Percentiles rank a stretch among this genome's conserved stretches.
Evolutionary conservation across 2,797 vertebrate genomes (phyloP).

Genomic region (Sebastes nivosus): DNA sequence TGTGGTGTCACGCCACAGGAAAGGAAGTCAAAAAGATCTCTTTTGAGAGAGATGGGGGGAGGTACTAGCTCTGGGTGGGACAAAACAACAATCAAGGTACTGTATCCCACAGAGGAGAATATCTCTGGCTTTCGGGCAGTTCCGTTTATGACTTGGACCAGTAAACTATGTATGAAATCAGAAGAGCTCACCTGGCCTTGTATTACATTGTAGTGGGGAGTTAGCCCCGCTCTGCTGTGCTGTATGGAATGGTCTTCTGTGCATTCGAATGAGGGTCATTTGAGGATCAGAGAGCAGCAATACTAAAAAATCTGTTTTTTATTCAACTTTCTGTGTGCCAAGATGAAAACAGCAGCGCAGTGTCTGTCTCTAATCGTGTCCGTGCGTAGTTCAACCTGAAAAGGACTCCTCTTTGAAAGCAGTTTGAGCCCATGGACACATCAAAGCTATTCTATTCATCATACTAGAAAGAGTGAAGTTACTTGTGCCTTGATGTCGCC

Average conservation of each 20-base stretch:
- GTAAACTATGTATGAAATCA: constrained; percentile 20
- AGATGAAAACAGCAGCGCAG: constrained; percentile 8
- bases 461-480: constrained; percentile 11
- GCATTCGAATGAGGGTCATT: not conserved
- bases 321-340: constrained; percentile 1
- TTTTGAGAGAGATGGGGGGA: not conserved
- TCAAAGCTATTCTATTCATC: constrained; percentile 29
- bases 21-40: constrained; percentile 30
- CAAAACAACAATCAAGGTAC: constrained; percentile 48
- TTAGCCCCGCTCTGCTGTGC: not conserved
- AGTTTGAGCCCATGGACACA: constrained; percentile 9
- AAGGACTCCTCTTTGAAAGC: constrained; percentile 20
- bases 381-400: constrained; percentile 6
- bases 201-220: not conserved
- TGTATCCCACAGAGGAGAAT: constrained; percentile 34
- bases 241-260: not conserved
- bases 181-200: not conserved
- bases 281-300: constrained; percentile 18
- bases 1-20: constrained; percentile 41
- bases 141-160: constrained; percentile 19
- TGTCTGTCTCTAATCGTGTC: constrained; percentile 10
- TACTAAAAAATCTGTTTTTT: not conserved
- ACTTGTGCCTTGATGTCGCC: constrained; percentile 27
- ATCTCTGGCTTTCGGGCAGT: constrained; percentile 10
- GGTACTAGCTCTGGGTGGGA: constrained; percentile 1